Evolutionary conservation across 1,140 invertebrate species (phyloP), one percentile per base, ranked within the genome.

Genomic region (Berghia stephanieae): DNA sequence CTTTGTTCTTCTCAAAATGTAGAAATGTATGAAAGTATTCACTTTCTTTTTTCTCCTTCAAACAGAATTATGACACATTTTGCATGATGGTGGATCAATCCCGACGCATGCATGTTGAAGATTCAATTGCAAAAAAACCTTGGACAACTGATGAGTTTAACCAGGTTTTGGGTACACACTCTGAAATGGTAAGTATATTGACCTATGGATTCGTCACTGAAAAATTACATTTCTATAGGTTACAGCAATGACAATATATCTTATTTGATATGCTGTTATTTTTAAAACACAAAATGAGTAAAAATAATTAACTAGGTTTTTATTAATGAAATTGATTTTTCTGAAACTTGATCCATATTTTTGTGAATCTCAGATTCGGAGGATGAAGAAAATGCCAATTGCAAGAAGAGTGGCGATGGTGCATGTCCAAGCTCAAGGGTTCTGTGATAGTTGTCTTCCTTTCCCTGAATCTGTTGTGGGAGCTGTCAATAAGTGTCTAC

Each of bases 111-210:
- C 81, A 89, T 78, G 85, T 89, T 4, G 84, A 84, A 24, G 84
- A 82, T 16, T 86, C 84, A 0, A 86, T 89, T 83, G 67, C 82
- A 4, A 81, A 81, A 57, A 83, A 84, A 71, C 76, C 80, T 13
- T 90, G 88, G 86, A 80, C 84, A 10, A 85, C 88, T 60, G 88
- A 90, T 55, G 86, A 89, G 36, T 89, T 89, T 72, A 85, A 83
- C 38, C 86, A 87, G 74, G 83, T 89, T 13, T 79, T 90, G 18
- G 60, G 81, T 8, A 82, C 84, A 40, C 84, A 89, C 70, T 86
- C 87, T 42, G 84, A 87, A 77, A 88, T 88, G 83, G 87, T 89
- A 79, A 77, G 75, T 70, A 42, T 34, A 27, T 8, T 66, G 21
- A 16, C 3, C 16, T 18, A 31, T 6, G 34, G 5, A 27, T 27